Evolutionary conservation across 92 coral and sea anemone genomes (phyloP), one percentile per base, ranked within the genome.

Genomic region (Heliopora coerulea): DNA sequence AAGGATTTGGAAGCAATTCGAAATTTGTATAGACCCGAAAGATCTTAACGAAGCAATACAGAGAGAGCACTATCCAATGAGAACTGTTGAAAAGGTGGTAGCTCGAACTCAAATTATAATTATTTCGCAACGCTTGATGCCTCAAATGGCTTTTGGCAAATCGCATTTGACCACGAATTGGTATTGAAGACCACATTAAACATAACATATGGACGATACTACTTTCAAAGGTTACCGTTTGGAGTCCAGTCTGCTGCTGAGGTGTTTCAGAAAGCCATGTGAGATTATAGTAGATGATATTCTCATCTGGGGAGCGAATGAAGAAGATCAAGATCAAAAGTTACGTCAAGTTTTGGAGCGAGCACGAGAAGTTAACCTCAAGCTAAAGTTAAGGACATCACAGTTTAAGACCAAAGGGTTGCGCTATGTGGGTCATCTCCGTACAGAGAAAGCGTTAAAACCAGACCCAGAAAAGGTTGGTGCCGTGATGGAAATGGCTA

Each of bases 221-320:
- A 83, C 26, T 82, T 76, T 54, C 68, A 23, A 21, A 86, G 81
- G 17, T 26, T 85, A 3, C 89, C 89, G 10, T 85, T 81, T 70
- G 86, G 89, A 10, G 57, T 85, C 14, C 69, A 54, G 7, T 85
- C 81, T 50, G 83, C 89, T 0, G 86, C 81, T 75, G 86, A 85
- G 52, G 86, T 85, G 24, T 83, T 85, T 57, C 86, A 81, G 69
- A 46, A 80, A 37, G 81, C 89, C 63, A 8, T 86, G 90, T 52
- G 85, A 86, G 35, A 86, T 79, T 13, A 83, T 83, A 58, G 79
- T 86, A 18, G 87, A 86, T 40, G 87, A 86, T 82, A 86, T 86
- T 24, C 52, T 86, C 15, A 83, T 82, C 46, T 86, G 90, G 84
- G 90, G 90, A 17, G 23, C 39, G 13, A 86, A 84, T n/a, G 8